Conservation (phyloP, 2,888 invertebrate species). For the Temnothorax rugatulus region DNA sequence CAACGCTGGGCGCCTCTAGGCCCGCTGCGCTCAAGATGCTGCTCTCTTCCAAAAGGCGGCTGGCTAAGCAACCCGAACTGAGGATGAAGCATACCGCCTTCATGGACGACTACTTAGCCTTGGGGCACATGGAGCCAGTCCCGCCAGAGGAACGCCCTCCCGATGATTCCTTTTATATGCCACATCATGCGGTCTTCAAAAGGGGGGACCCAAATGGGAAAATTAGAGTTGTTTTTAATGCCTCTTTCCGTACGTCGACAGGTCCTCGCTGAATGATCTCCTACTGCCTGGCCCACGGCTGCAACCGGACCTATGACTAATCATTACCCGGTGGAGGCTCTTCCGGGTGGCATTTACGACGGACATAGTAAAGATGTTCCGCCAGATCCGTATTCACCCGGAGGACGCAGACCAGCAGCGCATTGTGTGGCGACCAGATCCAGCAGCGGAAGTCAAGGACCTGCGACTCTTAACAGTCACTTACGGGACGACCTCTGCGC, state of each 20-base stretch:
- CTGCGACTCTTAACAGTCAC: background rate
- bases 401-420: background rate
- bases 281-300: background rate
- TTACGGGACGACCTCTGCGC: background rate
- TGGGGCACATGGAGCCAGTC: background rate
- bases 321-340: background rate
- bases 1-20: background rate
- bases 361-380: background rate
- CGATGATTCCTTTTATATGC: background rate
- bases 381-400: background rate
- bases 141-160: no score
- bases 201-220: background rate
- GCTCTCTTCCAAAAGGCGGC: background rate
- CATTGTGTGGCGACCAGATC: background rate
- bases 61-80: fast-evolving
- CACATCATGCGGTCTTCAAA: background rate
- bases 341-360: background rate
- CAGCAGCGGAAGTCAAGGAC: fast-evolving
- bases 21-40: background rate
- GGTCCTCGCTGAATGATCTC: background rate
- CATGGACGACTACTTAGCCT: background rate
- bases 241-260: background rate
- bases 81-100: background rate
- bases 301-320: background rate
- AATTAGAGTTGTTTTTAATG: background rate